Evolutionary conservation across 2,113 vertebrate genomes (phyloP).

Genomic region (Amphiprion ocellaris): DNA sequence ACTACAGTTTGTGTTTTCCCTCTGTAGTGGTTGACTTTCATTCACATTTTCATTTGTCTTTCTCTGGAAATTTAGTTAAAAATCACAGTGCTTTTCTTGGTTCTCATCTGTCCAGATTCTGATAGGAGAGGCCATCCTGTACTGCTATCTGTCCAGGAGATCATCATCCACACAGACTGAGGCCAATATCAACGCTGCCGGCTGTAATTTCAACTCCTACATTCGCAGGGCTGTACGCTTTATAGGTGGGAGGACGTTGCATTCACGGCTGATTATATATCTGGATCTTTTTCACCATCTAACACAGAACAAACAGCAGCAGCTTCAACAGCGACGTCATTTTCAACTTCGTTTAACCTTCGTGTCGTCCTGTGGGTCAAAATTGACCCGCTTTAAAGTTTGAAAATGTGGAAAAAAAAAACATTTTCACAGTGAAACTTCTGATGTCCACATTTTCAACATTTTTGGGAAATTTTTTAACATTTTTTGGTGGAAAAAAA

Average conservation of each 20-base stretch:
- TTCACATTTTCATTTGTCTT: too few species aligned
- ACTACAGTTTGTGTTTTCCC: too few species aligned
- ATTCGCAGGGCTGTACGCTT: constrained; percentile 96
- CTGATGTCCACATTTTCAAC: too few species aligned
- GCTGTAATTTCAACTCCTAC: constrained; percentile 99
- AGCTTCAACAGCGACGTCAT: background rate
- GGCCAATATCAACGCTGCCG: constrained; percentile 95
- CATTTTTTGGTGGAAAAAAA: too few species aligned
- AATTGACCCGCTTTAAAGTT: too few species aligned
- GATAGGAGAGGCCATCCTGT: constrained; percentile 96
- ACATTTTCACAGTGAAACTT: too few species aligned
- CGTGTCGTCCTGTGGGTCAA: too few species aligned
- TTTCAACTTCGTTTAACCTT: background rate
- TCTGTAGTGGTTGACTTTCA: too few species aligned
- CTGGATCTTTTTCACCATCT: background rate
- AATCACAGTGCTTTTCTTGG: background rate
- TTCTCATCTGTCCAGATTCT: constrained; percentile 88
- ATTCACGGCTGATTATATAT: background rate
- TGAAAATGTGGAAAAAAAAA: too few species aligned
- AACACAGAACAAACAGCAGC: background rate
- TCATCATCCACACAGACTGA: constrained; percentile 90
- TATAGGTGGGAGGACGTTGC: constrained; percentile 86
- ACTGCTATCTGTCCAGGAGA: constrained; percentile 94
- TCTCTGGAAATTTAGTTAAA: background rate
- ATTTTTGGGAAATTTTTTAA: too few species aligned